A percentile compares a stretch with the other conserved stretches of the same genome.
Evolutionary conservation across 2,113 vertebrate genomes (phyloP).

Genomic region (Phycodurus eques): DNA sequence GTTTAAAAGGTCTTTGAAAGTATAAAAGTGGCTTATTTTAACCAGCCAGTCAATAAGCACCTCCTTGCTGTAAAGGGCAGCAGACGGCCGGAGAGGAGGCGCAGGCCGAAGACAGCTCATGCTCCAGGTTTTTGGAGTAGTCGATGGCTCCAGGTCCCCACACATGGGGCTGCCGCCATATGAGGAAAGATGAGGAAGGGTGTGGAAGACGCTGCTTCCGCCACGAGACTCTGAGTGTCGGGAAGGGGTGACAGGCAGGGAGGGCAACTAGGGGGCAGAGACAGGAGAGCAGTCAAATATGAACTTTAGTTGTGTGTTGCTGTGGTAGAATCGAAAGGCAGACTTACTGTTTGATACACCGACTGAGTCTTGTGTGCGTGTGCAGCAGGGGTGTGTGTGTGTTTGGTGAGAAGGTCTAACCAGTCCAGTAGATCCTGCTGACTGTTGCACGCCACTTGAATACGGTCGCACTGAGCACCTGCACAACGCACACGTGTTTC

Average conservation of each 20-base stretch:
- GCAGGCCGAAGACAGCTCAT: constrained; percentile 95
- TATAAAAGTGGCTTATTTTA: not conserved
- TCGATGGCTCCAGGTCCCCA: constrained; percentile 89
- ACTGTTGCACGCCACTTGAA: constrained; percentile 87
- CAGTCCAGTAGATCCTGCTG: constrained; percentile 91
- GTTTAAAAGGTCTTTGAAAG: not conserved
- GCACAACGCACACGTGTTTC: constrained; percentile 16
- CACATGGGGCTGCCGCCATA: constrained; percentile 81
- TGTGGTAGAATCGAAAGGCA: not conserved
- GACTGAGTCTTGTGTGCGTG: constrained; percentile 80
- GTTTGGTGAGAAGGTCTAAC: constrained; percentile 86
- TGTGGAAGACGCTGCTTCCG: constrained; percentile 80
- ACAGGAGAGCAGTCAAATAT: not conserved
- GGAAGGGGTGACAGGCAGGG: constrained; percentile 83
- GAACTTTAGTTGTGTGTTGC: not conserved
- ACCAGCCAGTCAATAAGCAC: constrained; percentile 56
- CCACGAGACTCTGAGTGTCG: constrained; percentile 85
- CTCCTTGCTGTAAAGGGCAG: constrained; percentile 94
- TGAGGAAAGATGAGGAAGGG: constrained; percentile 85
- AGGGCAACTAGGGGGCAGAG: constrained; percentile 79
- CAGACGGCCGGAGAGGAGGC: constrained; percentile 87
- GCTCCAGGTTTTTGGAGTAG: constrained; percentile 92
- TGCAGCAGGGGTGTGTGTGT: constrained; percentile 82
- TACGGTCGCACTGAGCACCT: constrained; percentile 89
- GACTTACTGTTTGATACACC: constrained; percentile 87